Evolutionary conservation across 2,797 vertebrate species (phyloP), one percentile per base, ranked within the genome.

Genomic region (Sciurus carolinensis): DNA sequence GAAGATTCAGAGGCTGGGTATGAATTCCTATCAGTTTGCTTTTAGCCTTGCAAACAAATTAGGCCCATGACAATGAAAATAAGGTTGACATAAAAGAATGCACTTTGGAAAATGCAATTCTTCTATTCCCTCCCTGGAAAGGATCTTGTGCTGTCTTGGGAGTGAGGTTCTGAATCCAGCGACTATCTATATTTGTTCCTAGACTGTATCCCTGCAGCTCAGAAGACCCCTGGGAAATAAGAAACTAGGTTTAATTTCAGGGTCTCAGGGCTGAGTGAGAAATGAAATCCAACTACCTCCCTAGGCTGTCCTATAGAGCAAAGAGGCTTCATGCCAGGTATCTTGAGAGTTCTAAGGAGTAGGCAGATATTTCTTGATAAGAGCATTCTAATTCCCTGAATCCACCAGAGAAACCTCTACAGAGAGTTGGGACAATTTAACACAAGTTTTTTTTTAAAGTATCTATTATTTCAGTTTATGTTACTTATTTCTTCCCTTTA

Each of bases 41-140:
- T 94, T 93, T 67, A 76, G 47, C 59, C 50, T 76, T 95, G 84
- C 30, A 85, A 90, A 87, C 82, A 87, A 67, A 83, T 90, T 71
- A 59, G 80, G 81, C 20, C 42, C 42, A 94, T 57, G 20, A 66
- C 62, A 62, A 8, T 50, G 57, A 91, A 66, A 85, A 44, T 50
- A 76, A 75, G 44, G 20, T 26, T 73, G 73, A 71, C 18, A n/a
- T 0, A 0, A 54, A 30, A 77, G 59, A 77, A 85, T 17, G 36
- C 22, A 22, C 12, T 15, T 1, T 42, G 59, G 50, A 30, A 87
- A 93, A 17, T 12, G 26, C 2, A 33, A 26, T 64, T 77, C 54
- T 84, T 94, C 52, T 36, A 17, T 69, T 2, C 1, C 10, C 15
- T 71, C 26, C 18, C n/a, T 8, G 4, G 66, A 84, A 72, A 67